phyloP scores from a whole-genome alignment of 2,888 invertebrate species.

The Deilephila elpenor region DNA sequence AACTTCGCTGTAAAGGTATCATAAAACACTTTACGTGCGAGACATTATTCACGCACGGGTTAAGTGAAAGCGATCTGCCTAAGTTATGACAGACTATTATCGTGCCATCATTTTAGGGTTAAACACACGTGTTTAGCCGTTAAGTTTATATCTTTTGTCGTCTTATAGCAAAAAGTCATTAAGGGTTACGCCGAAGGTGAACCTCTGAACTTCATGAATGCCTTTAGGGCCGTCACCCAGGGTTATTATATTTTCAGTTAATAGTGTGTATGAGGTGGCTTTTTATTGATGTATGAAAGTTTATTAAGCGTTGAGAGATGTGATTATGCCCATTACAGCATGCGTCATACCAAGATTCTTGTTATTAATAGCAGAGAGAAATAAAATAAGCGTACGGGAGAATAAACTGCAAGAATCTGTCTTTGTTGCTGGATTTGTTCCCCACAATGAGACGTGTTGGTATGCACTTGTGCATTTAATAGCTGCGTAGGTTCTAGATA shows the following conservation, averaged over 20 bases:
- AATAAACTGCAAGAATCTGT: too few species aligned
- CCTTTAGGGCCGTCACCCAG: constrained; percentile 2
- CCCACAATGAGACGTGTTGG: too few species aligned
- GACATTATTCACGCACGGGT: constrained; percentile 23
- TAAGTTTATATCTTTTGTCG: constrained; percentile 39
- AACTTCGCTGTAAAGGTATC: constrained; percentile 23
- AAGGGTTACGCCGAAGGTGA: constrained; percentile 20
- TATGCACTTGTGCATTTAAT: too few species aligned
- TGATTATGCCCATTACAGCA: too few species aligned
- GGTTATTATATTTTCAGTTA: constrained; percentile 2
- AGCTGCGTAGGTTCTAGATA: too few species aligned
- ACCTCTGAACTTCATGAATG: constrained; percentile 15
- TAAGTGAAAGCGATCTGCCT: constrained; percentile 38
- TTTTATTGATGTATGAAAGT: background rate
- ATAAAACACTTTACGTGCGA: constrained; percentile 29
- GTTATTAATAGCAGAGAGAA: background rate
- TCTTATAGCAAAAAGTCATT: constrained; percentile 37
- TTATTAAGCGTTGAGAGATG: background rate
- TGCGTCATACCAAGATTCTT: background rate
- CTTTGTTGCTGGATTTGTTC: too few species aligned
- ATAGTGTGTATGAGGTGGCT: background rate
- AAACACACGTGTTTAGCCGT: constrained; percentile 41
- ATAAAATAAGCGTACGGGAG: too few species aligned
- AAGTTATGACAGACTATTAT: constrained; percentile 55
- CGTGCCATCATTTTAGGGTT: constrained; percentile 53